Conservation (phyloP, 1,140 invertebrate genomes). For the Cryptotermes secundus region DNA sequence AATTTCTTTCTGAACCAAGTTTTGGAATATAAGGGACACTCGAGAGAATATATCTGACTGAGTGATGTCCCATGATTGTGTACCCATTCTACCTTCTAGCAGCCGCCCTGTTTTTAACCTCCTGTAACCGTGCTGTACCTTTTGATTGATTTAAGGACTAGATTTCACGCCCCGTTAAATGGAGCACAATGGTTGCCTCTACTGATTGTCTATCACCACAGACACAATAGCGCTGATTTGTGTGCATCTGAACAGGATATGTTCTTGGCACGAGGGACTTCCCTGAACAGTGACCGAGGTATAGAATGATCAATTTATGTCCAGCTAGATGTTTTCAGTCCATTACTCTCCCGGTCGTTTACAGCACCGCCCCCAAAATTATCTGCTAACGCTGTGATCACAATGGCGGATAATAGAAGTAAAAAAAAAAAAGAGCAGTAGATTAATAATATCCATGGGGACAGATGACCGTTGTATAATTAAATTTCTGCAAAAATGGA, state of each 20-base stretch:
- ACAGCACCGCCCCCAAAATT: not conserved
- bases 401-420: not conserved
- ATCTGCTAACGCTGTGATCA: not conserved
- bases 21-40: too few relatives aligned
- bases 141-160: not conserved
- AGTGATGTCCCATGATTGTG: too few relatives aligned
- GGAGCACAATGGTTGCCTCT: not conserved
- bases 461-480: too few relatives aligned
- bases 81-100: too few relatives aligned
- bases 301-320: not conserved
- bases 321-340: not conserved
- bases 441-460: too few relatives aligned
- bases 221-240: not conserved
- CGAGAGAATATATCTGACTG: too few relatives aligned
- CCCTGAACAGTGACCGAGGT: not conserved
- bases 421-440: not conserved
- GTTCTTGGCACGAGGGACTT: not conserved
- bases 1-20: too few relatives aligned
- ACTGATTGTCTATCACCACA: not conserved
- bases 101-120: not conserved
- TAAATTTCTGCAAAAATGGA: too few relatives aligned
- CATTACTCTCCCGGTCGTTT: not conserved
- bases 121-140: not conserved
- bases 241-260: not conserved
- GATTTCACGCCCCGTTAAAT: not conserved